A percentile compares a stretch with the other conserved stretches of the same genome.
Conservation (phyloP, 53 echinoderm and acorn worm genomes). For the Zoroaster sp. region DNA sequence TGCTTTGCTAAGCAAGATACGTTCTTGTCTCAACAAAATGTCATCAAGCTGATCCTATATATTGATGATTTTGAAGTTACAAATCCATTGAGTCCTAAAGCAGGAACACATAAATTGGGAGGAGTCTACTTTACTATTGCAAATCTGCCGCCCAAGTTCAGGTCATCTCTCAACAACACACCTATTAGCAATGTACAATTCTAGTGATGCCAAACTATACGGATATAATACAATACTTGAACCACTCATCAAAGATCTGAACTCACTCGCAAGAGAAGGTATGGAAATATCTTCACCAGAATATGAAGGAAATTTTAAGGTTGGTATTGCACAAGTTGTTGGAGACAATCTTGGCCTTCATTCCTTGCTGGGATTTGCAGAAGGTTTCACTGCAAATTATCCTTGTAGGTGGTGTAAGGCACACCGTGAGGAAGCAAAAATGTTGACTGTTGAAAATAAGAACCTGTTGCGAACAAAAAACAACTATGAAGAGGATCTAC, state of each 20-base stretch:
- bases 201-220: conserved; percentile 50
- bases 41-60: conserved; percentile 48
- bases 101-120: conserved; percentile 58
- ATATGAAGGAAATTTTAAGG: conserved; percentile 26
- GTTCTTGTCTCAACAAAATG: neutral
- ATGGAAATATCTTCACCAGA: conserved; percentile 26
- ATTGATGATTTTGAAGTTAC: conserved; percentile 63
- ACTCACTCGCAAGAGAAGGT: conserved; percentile 29
- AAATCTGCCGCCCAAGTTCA: conserved; percentile 53
- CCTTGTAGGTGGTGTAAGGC: conserved; percentile 52
- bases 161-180: conserved; percentile 48
- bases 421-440: conserved; percentile 4
- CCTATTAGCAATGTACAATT: conserved; percentile 42
- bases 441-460: conserved; percentile 3
- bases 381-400: conserved; percentile 60
- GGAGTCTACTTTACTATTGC: conserved; percentile 56
- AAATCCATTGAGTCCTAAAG: conserved; percentile 50
- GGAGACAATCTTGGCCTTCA: conserved; percentile 69
- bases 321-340: conserved; percentile 32
- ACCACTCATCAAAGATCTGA: conserved; percentile 56
- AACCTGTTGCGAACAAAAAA: neutral
- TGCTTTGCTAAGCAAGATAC: neutral
- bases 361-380: conserved; percentile 54
- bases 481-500: conserved; percentile 60
- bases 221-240: conserved; percentile 46